These are phyloP conservation scores for Prunella strophiata DNA, from an alignment of 2,797 vertebrate genomes.

Conservation along the genomic window DNA sequence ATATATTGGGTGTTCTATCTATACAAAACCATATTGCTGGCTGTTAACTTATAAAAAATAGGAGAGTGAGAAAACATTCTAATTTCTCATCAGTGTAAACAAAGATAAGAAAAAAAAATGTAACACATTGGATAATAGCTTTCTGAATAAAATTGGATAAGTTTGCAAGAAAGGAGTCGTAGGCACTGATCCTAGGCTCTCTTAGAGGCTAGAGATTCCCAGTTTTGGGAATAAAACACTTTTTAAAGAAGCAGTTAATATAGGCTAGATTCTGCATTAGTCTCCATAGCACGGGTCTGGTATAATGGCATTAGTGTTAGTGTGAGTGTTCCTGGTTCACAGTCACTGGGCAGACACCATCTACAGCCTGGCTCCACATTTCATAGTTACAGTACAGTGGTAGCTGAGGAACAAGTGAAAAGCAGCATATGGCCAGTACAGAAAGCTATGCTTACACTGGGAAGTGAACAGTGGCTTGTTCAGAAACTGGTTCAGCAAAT, in stretches of 20 bases:
- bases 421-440: background rate
- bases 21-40: conserved; percentile 21
- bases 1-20: background rate
- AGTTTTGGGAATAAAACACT: background rate
- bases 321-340: background rate
- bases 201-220: background rate
- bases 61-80: conserved; percentile 1
- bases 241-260: background rate
- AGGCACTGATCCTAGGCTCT: background rate
- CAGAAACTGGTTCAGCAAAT: background rate
- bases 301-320: background rate
- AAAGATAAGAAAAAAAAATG: conserved; percentile 18
- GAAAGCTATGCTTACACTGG: background rate
- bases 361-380: background rate
- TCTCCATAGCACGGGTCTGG: background rate
- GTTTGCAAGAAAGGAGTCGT: background rate
- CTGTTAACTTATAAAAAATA: conserved; percentile 1
- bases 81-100: conserved; percentile 29
- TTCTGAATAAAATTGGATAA: background rate
- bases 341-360: background rate
- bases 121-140: background rate
- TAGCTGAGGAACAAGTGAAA: background rate
- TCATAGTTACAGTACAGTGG: background rate
- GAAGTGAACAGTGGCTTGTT: background rate
- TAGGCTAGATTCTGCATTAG: background rate